Base-by-base conservation (phyloP, 2,888 invertebrate genomes). In the Lottia scabra region DNA sequence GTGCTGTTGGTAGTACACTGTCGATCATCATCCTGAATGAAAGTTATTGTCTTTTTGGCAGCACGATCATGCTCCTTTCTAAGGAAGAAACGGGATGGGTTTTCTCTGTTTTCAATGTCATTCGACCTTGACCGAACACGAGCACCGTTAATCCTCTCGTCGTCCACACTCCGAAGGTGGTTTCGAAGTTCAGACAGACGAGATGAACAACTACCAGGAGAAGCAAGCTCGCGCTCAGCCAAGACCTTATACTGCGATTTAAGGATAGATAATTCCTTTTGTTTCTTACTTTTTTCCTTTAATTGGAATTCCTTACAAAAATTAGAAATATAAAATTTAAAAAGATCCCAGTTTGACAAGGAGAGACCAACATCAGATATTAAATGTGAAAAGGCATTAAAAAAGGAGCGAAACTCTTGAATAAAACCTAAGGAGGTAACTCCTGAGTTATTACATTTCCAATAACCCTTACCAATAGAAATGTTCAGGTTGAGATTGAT, bases 31-130 rank as follows among this genome's bases (percentile, higher is more conserved):
- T 65, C 48, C n/a, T 43, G n/a, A 30, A 70, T 27, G 1, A 19
- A 38, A 8, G 45, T 44, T 19, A 69, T 72, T 19, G 63, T 46
- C 45, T 72, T 72, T 1, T 38, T n/a, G 23, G 63, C 44, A 13
- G 67, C 68, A n/a, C 63, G 26, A n/a, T 72, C 1, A 4, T 44
- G n/a, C 63, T 72, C 68, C 63, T 65, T 68, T 30, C 63, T 23
- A 5, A 72, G 43, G 69, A 72, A 72, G 27, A 65, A 64, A 44
- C 45, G 56, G 1, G 72, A 45, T 23, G 68, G 68, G 15, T 45
- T 68, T 63, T 69, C 69, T 16, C 66, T 45, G 12, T 69, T 15
- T 26, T 69, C 69, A 26, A 65, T 19, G 12, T 30, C 15, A 3
- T 63, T 46, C 12, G 69, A 68, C 23, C 45, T 72, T 15, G 65